Base-by-base conservation (phyloP, 2,797 vertebrate genomes). In the Anas acuta region DNA sequence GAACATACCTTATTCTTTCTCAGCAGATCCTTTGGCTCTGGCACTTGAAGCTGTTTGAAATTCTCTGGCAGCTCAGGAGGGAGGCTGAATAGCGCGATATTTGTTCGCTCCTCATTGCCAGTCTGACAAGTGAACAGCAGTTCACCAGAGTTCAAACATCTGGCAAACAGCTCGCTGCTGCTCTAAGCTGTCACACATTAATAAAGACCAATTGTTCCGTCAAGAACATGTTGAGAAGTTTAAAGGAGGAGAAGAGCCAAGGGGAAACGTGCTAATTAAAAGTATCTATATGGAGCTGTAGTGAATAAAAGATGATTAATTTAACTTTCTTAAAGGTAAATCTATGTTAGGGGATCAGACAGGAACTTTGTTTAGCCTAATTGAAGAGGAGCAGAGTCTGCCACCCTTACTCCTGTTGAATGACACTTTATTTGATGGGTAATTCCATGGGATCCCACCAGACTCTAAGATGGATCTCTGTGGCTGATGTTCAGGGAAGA, bases 111-210 rank as follows among this genome's bases (percentile, higher is more conserved):
- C 75, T 94, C 87, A 75, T 96, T 94, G 56, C 49, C 70, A 94
- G 87, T 45, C 91, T 86, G 78, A 95, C 89, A 96, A 97, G 92
- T 85, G 95, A 95, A 91, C 94, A 96, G 95, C 87, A 90, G 96
- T 96, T 97, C 92, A 84, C 51, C 89, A 84, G 92, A 94, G 92
- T 93, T 97, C 95, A 96, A 90, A 97, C 97, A 96, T 97, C 97
- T 97, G 96, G 95, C 93, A 96, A 91, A 92, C 79, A 94, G 93
- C 96, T 97, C 91, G 5, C 93, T 91, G 88, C 94, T 95, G 92
- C 90, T 97, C 84, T 47, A 11, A 92, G 94, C 95, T 96, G 94
- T 95, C 94, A 85, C 72, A 87, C 83, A 93, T 79, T 96, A 92
- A 97, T 71, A 95, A 91, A 95, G 94, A 96, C 91, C 95, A 96